Evolutionary conservation across 2,797 vertebrate genomes (phyloP), one percentile per base, ranked within the genome.

Genomic region (Spondyliosoma cantharus): DNA sequence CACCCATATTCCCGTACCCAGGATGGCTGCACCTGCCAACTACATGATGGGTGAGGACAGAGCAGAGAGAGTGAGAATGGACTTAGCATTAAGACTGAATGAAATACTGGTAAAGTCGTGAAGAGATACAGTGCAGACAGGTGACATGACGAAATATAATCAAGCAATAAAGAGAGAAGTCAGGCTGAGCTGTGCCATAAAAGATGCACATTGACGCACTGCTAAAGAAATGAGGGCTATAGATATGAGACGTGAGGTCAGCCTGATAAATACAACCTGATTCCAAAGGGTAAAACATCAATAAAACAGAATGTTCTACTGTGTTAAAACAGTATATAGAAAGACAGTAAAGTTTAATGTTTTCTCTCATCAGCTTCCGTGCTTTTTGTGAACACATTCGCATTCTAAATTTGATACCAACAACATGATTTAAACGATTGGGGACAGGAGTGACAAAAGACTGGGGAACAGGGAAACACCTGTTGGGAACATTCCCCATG

Each of bases 1-100:
- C 81, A 96, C 90, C 96, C 96, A 96, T n/a, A 96, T 78, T 1
- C 96, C 96, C 16, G 96, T 75, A 0, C 87, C 95, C 74, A 96
- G 78, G 65, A 96, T 70, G 52, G 46, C 86, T 0, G 62, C 86
- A n/a, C 96, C 96, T 5, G 95, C 95, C 64, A 95, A 3, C 96
- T 97, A 87, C 25, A 72, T 7, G 64, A 74, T 3, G 66, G 16
- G 59, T 29, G 48, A 46, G 24, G 16, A 50, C 24, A 56, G 5
- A 4, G 4, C 1, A 13, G n/a, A 65, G 27, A 78, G 13, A 65
- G 22, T 50, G 20, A 32, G 29, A 37, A 67, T 32, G 27, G 1
- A 56, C 3, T 49, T 5, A 2, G 1, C 0, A 7, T 64, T 52
- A 57, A 50, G 0, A 22, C 48, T 27, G 19, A 52, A 37, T 37